A percentile compares a stretch with the other conserved stretches of the same genome.
Evolutionary conservation across 2,888 invertebrate genomes (phyloP).

Genomic region (Nudaria mundana): DNA sequence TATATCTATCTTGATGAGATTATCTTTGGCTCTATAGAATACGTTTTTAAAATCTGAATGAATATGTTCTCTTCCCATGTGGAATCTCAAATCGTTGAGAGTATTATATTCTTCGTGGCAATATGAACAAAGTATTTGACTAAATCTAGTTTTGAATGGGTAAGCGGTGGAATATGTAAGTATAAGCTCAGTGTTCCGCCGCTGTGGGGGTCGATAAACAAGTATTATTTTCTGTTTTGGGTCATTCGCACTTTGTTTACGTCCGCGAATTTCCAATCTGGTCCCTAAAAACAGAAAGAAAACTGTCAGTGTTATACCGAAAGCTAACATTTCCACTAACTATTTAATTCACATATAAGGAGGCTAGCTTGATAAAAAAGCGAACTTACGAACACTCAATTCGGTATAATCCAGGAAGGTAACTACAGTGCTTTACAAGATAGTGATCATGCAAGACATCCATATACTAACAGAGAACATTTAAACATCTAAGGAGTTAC

Average conservation of each 20-base stretch:
- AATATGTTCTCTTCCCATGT: constrained; percentile 59
- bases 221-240: constrained; percentile 71
- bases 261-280: constrained; percentile 68
- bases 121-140: constrained; percentile 67
- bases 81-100: constrained; percentile 53
- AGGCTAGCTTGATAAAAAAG: constrained; percentile 23
- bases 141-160: constrained; percentile 70
- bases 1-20: constrained; percentile 69
- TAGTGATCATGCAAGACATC: constrained; percentile 1
- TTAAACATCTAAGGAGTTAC: constrained; percentile 39
- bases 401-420: not conserved
- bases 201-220: constrained; percentile 69
- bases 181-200: constrained; percentile 71
- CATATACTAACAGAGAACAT: not conserved
- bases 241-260: constrained; percentile 59
- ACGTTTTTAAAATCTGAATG: constrained; percentile 65
- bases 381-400: constrained; percentile 6
- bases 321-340: constrained; percentile 18
- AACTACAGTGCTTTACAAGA: not conserved
- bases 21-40: constrained; percentile 69
- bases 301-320: constrained; percentile 63
- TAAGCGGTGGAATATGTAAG: constrained; percentile 66
- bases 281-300: constrained; percentile 77
- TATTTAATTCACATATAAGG: constrained; percentile 7
- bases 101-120: constrained; percentile 64